Evolutionary conservation across 2,797 vertebrate genomes (phyloP).

Genomic region (Lepidocolaptes lacrymiger): DNA sequence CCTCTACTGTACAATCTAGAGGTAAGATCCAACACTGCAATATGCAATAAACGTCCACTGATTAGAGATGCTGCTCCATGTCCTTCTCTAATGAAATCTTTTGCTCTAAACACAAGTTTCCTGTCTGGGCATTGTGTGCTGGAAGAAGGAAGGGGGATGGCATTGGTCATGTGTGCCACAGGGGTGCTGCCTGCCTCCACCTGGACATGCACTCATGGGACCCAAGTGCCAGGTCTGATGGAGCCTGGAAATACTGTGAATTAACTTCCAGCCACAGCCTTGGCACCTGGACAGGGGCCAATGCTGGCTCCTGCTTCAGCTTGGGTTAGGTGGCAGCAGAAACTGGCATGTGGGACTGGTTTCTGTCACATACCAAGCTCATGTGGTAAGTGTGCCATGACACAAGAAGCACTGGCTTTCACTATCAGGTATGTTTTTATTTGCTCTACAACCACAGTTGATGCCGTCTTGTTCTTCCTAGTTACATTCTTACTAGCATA

Average conservation of each 20-base stretch:
- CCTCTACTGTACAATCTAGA: neutral
- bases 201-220: neutral
- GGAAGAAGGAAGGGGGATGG: neutral
- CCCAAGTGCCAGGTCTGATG: neutral
- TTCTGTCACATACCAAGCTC: neutral
- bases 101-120: neutral
- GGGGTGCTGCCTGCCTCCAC: neutral
- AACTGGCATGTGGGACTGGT: neutral
- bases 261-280: neutral
- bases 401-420: neutral
- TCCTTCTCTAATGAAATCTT: neutral
- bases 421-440: neutral
- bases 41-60: accelerated
- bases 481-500: neutral
- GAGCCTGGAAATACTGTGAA: neutral
- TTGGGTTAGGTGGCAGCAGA: neutral
- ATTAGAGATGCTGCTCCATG: neutral
- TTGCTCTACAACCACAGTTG: neutral
- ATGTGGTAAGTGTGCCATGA: neutral
- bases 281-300: neutral
- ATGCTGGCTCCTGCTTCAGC: neutral
- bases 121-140: neutral
- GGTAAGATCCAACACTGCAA: neutral
- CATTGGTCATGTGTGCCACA: neutral
- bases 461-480: neutral